Percentiles rank a stretch among this genome's conserved stretches.
Conservation (phyloP, 2,113 vertebrate species). For the Dissostichus mawsoni region DNA sequence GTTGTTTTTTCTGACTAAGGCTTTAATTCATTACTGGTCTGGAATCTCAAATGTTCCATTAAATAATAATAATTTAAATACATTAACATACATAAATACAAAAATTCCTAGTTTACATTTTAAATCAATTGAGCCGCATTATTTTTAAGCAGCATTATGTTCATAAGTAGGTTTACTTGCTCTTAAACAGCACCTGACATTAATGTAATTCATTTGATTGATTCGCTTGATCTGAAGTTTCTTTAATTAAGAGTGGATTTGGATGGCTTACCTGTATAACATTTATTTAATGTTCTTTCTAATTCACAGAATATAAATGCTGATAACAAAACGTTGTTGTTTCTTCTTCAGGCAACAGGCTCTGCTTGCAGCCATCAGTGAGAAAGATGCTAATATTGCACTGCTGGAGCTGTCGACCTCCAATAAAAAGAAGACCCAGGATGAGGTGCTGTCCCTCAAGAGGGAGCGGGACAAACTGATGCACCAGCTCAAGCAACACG, state of each 20-base stretch:
- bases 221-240: neutral
- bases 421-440: conserved; percentile 99
- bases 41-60: neutral
- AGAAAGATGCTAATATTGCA: conserved; percentile 99
- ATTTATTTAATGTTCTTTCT: neutral
- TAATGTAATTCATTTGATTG: neutral
- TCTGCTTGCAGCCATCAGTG: conserved; percentile 97
- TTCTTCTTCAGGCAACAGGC: conserved; percentile 92
- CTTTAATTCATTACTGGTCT: neutral
- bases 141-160: neutral
- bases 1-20: neutral
- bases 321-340: conserved; percentile 29
- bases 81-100: too few species aligned
- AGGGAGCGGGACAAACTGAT: conserved; percentile 97
- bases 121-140: neutral
- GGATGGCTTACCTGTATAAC: neutral
- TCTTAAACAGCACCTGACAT: neutral
- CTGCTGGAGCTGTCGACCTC: conserved; percentile 97
- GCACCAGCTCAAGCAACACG: conserved; percentile 98
- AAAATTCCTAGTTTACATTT: neutral
- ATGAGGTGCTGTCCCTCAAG: conserved; percentile 96
- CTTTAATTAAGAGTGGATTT: neutral
- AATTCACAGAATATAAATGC: neutral
- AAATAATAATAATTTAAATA: too few species aligned
- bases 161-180: neutral